Conservation (phyloP, 53 echinoderm and acorn worm genomes). For the Mesocentrotus franciscanus region DNA sequence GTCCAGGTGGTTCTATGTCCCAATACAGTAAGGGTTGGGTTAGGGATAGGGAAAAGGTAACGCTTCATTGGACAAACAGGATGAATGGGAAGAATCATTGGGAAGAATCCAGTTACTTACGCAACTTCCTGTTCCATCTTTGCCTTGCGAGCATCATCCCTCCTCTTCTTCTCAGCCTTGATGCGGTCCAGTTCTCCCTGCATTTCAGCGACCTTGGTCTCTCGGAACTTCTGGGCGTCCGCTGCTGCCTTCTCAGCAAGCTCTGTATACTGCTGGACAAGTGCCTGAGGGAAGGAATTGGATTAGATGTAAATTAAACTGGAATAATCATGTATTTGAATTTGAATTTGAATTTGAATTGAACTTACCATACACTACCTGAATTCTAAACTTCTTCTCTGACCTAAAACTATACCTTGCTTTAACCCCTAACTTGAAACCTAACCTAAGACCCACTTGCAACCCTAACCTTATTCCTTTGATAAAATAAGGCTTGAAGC, state of each 20-base stretch:
- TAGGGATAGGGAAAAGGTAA: not conserved
- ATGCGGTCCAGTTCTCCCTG: conserved; percentile 82
- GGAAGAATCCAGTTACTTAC: conserved; percentile 69
- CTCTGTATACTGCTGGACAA: conserved; percentile 90
- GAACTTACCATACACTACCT: too few species aligned
- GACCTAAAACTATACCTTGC: too few species aligned
- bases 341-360: too few species aligned
- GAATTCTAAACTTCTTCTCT: too few species aligned
- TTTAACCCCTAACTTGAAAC: too few species aligned
- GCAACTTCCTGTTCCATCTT: conserved; percentile 89
- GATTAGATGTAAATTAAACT: not conserved
- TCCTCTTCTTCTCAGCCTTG: conserved; percentile 90
- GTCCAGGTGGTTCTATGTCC: too few species aligned
- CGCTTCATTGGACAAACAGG: not conserved
- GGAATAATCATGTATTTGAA: not conserved
- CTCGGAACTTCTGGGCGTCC: conserved; percentile 88
- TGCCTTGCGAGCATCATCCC: conserved; percentile 84
- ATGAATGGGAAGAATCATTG: too few species aligned
- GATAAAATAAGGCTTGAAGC: too few species aligned
- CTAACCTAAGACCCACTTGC: too few species aligned
- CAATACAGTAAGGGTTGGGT: not conserved
- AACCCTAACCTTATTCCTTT: too few species aligned
- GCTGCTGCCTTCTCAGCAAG: conserved; percentile 88
- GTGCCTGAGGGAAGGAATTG: conserved; percentile 62
- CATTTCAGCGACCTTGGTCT: conserved; percentile 92